Base-by-base conservation (phyloP, 2,888 invertebrate species). In the Lordiphosa andalusiaca region DNA sequence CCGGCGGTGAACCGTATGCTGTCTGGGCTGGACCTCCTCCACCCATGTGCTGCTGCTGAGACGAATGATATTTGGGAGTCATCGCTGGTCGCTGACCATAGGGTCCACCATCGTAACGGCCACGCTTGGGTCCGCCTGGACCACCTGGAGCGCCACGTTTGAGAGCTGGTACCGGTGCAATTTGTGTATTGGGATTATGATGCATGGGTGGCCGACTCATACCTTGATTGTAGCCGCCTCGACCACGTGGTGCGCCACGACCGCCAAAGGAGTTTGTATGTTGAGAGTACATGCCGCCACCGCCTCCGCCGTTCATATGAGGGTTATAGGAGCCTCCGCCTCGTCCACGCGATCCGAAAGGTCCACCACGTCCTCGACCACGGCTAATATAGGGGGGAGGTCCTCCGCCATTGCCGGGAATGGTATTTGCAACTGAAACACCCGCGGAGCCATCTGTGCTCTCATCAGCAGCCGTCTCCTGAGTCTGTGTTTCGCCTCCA, bases 71-170 rank as follows among this genome's bases (percentile, higher is more conserved):
- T 67, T 89, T 89, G 42, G 89, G 89, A 37, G 87, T 84, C 66
- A 89, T 84, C 54, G 44, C 44, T 44, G 89, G 88, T 10, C 89
- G 73, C 60, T 88, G 86, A 35, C 88, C 81, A 60, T 88, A 88
- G 30, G 89, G 88, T 33, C 88, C 87, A 23, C 88, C 87, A 37
- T 90, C 89, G 58, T 90, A 90, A 37, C 89, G 87, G 44, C 90
- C 89, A 40, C 89, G 87, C 61, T 90, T 90, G 7, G 89, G 89
- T 16, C 89, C 89, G 6, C 89, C 89, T 5, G 89, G 89, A 33
- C 89, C 89, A 53, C 87, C 86, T 25, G 88, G 87, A 16, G 88
- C 88, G 49, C 89, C 90, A 25, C 89, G 88, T 74, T 90, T 90
- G 30, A 90, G 72, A 61, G 89, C 85, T 65, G 86, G 88, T 71